Base-by-base conservation (phyloP, 92 coral and sea anemone species). In the Anthopleura xanthogrammica region DNA sequence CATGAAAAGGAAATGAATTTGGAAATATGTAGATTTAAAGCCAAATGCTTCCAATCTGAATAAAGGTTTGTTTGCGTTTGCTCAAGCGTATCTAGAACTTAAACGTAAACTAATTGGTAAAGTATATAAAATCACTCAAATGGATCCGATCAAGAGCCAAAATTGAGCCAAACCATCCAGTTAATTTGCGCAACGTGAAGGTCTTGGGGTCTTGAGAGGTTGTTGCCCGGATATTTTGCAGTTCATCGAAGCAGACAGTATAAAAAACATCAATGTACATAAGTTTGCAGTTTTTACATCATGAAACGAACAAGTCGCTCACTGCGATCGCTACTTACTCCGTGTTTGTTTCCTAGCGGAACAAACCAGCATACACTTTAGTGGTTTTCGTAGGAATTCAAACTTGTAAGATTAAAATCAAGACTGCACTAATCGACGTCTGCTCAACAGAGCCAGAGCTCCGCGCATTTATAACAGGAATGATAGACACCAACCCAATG, bases 181-280 rank as follows among this genome's bases (percentile, higher is more conserved):
- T 23, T 68, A 68, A 68, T 23, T 68, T 68, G 74, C 42, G 74
- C 74, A 68, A 29, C 41, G 41, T 68, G 74, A 68, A 68, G 84
- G 22, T 81, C 74, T 68, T 17, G 17, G 84, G 58, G 84, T 81
- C 84, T 75, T 77, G 84, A 17, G 84, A 81, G 84, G 77, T 81
- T 46, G 75, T 56, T 68, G 13, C 84, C 84, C 84, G 84, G 84
- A 81, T 81, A 81, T 70, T 68, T 81, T 70, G 41, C 75, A 23
- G 60, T 60, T 42, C 11, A 20, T 81, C 46, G 54, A 43, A 60
- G 52, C 52, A 81, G 77, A 81, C 41, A 56, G 74, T 23, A 81
- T 55, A 46, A 60, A 46, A 75, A 42, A 62, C 77, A 50, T 68
- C 29, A 52, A n/a, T 79, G 70, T 79, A 77, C 65, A 77, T 52